Conservation (phyloP, 2,888 invertebrate species). For the Altica lythri region DNA sequence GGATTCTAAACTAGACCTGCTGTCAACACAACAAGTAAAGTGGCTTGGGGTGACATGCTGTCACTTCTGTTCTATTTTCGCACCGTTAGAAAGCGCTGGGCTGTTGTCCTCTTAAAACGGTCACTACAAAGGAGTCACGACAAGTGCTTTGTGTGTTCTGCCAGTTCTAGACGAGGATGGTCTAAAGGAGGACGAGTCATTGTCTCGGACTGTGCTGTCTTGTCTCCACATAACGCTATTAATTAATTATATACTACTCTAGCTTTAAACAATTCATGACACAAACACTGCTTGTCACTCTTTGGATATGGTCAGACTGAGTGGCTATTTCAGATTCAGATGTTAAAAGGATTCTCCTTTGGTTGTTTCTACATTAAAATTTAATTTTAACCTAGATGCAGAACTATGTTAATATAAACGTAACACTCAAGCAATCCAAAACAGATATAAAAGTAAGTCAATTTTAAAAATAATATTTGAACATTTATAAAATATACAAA, state of each 20-base stretch:
- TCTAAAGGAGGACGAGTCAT: conserved; percentile 33
- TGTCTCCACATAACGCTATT: conserved; percentile 45
- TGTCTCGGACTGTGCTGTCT: conserved; percentile 34
- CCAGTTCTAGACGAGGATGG: conserved; percentile 41
- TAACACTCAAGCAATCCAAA: no score
- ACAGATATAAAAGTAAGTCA: no score
- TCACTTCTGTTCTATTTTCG: conserved; percentile 37
- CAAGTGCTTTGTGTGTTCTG: conserved; percentile 45
- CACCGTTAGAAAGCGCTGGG: conserved; percentile 23
- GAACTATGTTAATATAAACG: no score
- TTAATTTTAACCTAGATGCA: background rate
- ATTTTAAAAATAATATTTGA: no score
- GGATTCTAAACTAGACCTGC: conserved; percentile 23
- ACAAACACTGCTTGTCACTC: conserved; percentile 43
- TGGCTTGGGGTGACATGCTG: conserved; percentile 38
- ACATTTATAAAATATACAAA: no score
- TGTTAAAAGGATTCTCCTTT: conserved; percentile 1
- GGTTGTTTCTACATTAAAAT: background rate
- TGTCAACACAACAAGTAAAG: conserved; percentile 32
- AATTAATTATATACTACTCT: conserved; percentile 45
- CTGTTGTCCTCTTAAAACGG: conserved; percentile 37
- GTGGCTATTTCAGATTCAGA: background rate
- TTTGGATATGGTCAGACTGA: background rate
- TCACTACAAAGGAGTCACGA: conserved; percentile 46
- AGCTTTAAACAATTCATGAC: conserved; percentile 43